Evolutionary conservation across 2,888 invertebrate species (phyloP).

Genomic region (Thymelicus acteon): DNA sequence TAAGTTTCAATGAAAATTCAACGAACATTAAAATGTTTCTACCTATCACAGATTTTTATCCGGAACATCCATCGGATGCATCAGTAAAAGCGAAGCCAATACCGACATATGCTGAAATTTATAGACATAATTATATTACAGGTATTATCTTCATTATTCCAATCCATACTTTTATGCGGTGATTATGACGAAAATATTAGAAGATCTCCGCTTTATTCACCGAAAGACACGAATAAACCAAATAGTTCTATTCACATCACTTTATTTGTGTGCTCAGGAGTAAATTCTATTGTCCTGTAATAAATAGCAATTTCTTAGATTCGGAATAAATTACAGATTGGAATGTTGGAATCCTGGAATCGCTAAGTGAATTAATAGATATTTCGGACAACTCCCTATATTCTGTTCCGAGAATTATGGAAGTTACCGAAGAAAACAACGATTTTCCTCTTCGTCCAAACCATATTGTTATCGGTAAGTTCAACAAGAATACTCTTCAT

Average conservation of each 20-base stretch:
- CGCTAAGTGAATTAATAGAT: conserved; percentile 43
- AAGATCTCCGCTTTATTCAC: too few relatives aligned
- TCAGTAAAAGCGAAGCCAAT: conserved; percentile 57
- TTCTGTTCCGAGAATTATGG: conserved; percentile 22
- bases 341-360: conserved; percentile 47
- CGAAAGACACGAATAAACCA: too few relatives aligned
- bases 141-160: conserved; percentile 14
- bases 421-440: conserved; percentile 17
- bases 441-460: background rate
- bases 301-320: too few relatives aligned
- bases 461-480: conserved; percentile 23
- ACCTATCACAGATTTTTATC: conserved; percentile 51
- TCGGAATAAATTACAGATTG: conserved; percentile 50
- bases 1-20: background rate
- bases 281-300: too few relatives aligned
- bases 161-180: too few relatives aligned
- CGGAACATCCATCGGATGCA: conserved; percentile 46
- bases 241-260: too few relatives aligned
- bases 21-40: background rate
- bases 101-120: conserved; percentile 59
- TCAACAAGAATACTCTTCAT: background rate
- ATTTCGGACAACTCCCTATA: conserved; percentile 42
- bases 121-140: conserved; percentile 42
- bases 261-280: too few relatives aligned
- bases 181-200: too few relatives aligned